These are phyloP conservation scores for Balanococcus diminutus DNA, from an alignment of 2,888 invertebrate species.

Conservation along the genomic window DNA sequence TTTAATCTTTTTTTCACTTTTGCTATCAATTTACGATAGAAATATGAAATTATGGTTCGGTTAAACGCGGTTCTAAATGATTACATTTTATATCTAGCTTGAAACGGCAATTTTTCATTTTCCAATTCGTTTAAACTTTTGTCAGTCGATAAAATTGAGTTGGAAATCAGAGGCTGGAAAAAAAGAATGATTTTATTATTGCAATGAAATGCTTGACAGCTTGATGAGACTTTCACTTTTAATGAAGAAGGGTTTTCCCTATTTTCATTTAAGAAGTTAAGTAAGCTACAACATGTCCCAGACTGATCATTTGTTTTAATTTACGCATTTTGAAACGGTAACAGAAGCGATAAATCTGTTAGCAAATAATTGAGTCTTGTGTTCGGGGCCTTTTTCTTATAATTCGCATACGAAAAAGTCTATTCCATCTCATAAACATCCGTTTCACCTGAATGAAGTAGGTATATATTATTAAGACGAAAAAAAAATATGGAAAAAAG, in stretches of 20 bases:
- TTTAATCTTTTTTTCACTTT: background rate
- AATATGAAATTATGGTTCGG: background rate
- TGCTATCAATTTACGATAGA: background rate
- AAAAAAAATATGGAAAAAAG: too few species aligned
- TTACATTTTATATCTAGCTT: background rate
- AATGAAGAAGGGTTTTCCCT: conserved; percentile 35
- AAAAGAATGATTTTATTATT: conserved; percentile 18
- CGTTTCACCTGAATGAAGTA: background rate
- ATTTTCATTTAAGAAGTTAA: conserved; percentile 28
- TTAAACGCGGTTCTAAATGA: background rate
- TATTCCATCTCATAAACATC: background rate
- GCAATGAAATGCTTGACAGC: conserved; percentile 28
- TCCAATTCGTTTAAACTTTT: conserved; percentile 14
- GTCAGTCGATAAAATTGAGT: background rate
- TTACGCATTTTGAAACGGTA: conserved; percentile 25
- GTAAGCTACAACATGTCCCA: conserved; percentile 21
- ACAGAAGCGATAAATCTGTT: conserved; percentile 33
- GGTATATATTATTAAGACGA: background rate
- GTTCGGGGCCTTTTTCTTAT: background rate
- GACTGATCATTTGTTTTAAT: conserved; percentile 40
- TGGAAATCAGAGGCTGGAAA: background rate
- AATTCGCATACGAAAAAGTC: background rate
- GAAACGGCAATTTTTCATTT: conserved; percentile 2
- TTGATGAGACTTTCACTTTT: conserved; percentile 23
- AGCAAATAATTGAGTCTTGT: conserved; percentile 1